Evolutionary conservation across 2,797 vertebrate genomes (phyloP), one percentile per base, ranked within the genome.

Genomic region (Simalia tracyae): DNA sequence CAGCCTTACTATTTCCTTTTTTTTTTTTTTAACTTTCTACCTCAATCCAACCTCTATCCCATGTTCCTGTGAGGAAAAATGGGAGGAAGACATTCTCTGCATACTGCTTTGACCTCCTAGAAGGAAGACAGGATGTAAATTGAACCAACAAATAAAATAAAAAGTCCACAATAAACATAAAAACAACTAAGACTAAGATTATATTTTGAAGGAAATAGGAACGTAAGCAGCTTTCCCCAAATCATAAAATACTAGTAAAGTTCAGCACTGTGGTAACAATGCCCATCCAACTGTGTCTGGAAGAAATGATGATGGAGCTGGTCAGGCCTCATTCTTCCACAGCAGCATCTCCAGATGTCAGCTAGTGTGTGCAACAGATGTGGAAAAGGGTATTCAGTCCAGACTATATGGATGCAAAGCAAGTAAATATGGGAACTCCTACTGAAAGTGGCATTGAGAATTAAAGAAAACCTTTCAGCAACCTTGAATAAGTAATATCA

Each of bases 401-500:
- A 76, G 31, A 3, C 36, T 76, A 68, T n/a, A 17, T 31, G n/a
- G n/a, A 31, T 17, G 72, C 31, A 42, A 19, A 42, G 22, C 17
- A 76, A 76, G 17, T 76, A 22, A 76, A 42, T 42, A 8, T 76
- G 36, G 72, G 17, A 17, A 10, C 91, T 92, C 92, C 91, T 84
- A 84, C 92, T 22, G 68, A 96, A 94, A 85, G 89, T 36, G 91
- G 84, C 86, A 46, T 88, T 46, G 94, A 93, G 61, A 96, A 93
- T 5, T 94, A 93, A 89, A 92, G 28, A 95, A 31, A 92, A 31
- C 3, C 66, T 60, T 0, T 7, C 42, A 87, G 93, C 54, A 8
- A 86, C 91, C 92, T 95, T 88, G 93, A 92, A 87, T 5, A 90
- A 95, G 94, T 96, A 95, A 95, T 94, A 95, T 86, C 95, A 95